A percentile compares a stretch with the other conserved stretches of the same genome.
phyloP scores from a whole-genome alignment of 2,113 vertebrate genomes.

The Siniperca chuatsi region DNA sequence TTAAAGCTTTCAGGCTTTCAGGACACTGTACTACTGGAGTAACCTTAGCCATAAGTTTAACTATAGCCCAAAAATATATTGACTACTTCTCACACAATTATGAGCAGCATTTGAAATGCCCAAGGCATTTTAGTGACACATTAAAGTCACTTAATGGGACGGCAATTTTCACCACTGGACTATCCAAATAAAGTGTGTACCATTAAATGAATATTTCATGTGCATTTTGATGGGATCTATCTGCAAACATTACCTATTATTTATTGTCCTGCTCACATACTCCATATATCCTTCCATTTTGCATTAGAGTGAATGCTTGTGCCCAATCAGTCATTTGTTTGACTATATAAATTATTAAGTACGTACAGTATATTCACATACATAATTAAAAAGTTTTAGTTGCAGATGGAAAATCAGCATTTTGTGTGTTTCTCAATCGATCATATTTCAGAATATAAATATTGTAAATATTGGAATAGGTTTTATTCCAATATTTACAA shows the following conservation, averaged over 20 bases:
- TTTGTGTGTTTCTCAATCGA: conserved; percentile 49
- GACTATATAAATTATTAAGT: conserved; percentile 64
- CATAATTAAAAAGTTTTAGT: conserved; percentile 58
- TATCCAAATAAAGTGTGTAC: conserved; percentile 69
- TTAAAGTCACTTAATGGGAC: conserved; percentile 62
- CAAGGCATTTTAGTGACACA: conserved; percentile 65
- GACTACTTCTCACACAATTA: conserved; percentile 58
- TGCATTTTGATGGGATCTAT: conserved; percentile 68
- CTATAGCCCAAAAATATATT: conserved; percentile 56
- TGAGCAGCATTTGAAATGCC: conserved; percentile 62
- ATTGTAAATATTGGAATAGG: no score
- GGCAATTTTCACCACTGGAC: conserved; percentile 58
- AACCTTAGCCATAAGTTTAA: conserved; percentile 56
- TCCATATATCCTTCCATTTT: conserved; percentile 57
- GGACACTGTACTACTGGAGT: conserved; percentile 51
- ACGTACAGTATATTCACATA: conserved; percentile 62
- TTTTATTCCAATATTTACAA: conserved; percentile 17
- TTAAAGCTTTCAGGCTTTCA: conserved; percentile 63
- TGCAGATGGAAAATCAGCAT: conserved; percentile 53
- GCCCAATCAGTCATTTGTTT: conserved; percentile 62
- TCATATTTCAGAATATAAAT: conserved; percentile 33
- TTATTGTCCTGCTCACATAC: conserved; percentile 51
- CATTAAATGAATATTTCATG: conserved; percentile 75
- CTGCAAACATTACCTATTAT: conserved; percentile 67
- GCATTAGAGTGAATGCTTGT: conserved; percentile 59